These are phyloP conservation scores for Megalonaias nervosa DNA, from an alignment of 1,140 invertebrate genomes.

Conservation along the genomic window DNA sequence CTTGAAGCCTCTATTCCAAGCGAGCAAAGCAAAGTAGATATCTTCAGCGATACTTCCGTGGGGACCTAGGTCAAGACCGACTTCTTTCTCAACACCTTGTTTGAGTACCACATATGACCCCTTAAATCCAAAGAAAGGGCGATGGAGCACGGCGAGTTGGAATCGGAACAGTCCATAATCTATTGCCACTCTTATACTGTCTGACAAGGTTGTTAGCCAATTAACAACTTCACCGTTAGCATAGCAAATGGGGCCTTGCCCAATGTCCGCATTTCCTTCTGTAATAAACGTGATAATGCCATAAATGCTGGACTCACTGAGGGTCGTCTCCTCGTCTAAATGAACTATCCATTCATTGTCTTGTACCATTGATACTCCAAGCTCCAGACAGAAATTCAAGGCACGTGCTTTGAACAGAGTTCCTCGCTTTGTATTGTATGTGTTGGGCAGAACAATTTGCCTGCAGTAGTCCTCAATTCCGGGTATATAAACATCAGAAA, in stretches of 20 bases:
- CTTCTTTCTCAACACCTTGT: constrained; percentile 88
- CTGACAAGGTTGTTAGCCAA: constrained; percentile 96
- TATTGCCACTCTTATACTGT: constrained; percentile 89
- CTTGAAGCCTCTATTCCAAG: constrained; percentile 74
- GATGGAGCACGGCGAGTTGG: constrained; percentile 94
- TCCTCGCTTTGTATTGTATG: constrained; percentile 89
- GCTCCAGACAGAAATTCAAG: constrained; percentile 95
- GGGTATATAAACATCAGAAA: constrained; percentile 91
- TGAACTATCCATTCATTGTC: constrained; percentile 97
- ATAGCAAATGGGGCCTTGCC: constrained; percentile 86
- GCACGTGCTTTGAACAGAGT: constrained; percentile 96
- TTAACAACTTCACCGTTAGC: constrained; percentile 96
- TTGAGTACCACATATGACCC: constrained; percentile 75
- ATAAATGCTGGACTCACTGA: constrained; percentile 87
- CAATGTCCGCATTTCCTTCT: constrained; percentile 95
- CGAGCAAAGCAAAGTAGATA: constrained; percentile 96
- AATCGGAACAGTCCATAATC: constrained; percentile 96
- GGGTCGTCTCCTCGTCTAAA: constrained; percentile 95
- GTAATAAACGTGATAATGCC: constrained; percentile 96
- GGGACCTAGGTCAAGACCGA: constrained; percentile 95
- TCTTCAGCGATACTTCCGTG: constrained; percentile 98
- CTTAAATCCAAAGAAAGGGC: constrained; percentile 97
- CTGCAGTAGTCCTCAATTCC: constrained; percentile 80
- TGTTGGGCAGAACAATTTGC: constrained; percentile 88
- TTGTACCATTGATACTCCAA: constrained; percentile 84